Evolutionary conservation across 2,888 invertebrate species (phyloP).

Genomic region (Nesidiocoris tenuis): DNA sequence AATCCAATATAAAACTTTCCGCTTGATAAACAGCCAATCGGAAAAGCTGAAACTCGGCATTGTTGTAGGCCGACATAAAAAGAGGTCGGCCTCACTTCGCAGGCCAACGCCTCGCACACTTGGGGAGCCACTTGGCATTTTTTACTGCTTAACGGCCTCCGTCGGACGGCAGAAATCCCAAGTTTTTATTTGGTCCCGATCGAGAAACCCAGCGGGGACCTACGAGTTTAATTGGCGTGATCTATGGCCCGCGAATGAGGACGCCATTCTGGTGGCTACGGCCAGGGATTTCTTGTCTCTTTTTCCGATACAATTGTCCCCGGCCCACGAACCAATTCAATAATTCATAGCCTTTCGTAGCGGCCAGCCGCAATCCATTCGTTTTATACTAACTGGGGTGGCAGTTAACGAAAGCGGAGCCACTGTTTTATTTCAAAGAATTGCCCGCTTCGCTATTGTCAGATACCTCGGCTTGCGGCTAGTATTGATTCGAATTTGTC

Average conservation of each 20-base stretch:
- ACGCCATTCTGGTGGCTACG: constrained; percentile 16
- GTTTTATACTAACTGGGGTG: not conserved
- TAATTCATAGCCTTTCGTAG: not conserved
- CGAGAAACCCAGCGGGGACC: not conserved
- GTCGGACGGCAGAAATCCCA: not conserved
- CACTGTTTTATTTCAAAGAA: not conserved
- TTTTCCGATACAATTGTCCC: not conserved
- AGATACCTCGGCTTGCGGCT: not conserved
- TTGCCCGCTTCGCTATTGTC: not conserved
- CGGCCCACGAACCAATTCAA: not conserved
- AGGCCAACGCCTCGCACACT: not conserved
- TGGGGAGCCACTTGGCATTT: not conserved
- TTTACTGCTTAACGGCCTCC: not conserved
- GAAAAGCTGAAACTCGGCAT: not conserved
- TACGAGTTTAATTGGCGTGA: constrained; percentile 22
- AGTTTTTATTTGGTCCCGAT: not conserved
- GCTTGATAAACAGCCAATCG: not conserved
- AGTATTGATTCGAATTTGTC: not conserved
- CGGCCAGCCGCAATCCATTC: not conserved
- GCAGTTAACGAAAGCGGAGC: not conserved
- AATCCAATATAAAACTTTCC: not conserved
- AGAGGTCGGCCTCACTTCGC: not conserved
- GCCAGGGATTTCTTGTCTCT: not conserved
- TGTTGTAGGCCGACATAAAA: not conserved
- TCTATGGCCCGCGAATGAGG: constrained; percentile 21